A percentile compares a stretch with the other conserved stretches of the same genome.
These are phyloP conservation scores for Lates calcarifer DNA, from an alignment of 2,113 vertebrate genomes.

Conservation along the genomic window DNA sequence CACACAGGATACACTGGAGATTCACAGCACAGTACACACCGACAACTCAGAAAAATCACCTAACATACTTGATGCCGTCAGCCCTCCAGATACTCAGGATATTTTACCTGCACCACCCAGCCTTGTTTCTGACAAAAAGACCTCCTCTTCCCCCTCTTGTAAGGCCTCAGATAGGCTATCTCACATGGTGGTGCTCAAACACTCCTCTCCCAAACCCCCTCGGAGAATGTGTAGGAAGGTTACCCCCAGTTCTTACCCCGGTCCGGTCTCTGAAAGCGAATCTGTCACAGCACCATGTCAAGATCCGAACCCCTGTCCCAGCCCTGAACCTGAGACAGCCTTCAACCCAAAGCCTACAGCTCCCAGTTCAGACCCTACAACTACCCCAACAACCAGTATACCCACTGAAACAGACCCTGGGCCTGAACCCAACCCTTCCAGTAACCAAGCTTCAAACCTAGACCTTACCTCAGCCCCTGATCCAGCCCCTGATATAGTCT, in stretches of 20 bases:
- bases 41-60: conserved; percentile 65
- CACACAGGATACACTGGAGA: conserved; percentile 56
- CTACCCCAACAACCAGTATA: neutral
- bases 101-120: conserved; percentile 65
- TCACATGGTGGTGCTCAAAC: conserved; percentile 86
- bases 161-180: conserved; percentile 82
- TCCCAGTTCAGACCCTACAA: conserved; percentile 26
- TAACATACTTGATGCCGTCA: conserved; percentile 40
- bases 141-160: conserved; percentile 71
- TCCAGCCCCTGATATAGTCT: conserved; percentile 38
- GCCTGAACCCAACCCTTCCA: conserved; percentile 32
- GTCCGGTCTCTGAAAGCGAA: conserved; percentile 55
- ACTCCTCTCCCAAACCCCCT: conserved; percentile 85
- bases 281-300: conserved; percentile 2
- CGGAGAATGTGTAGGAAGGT: conserved; percentile 86
- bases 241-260: conserved; percentile 30
- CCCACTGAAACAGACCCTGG: conserved; percentile 14
- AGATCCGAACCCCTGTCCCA: conserved; percentile 38
- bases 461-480: conserved; percentile 44
- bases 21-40: conserved; percentile 41
- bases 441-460: conserved; percentile 21
- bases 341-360: conserved; percentile 20
- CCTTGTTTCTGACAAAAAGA: conserved; percentile 78
- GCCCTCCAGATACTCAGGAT: conserved; percentile 75
- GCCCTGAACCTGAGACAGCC: conserved; percentile 44